These are phyloP conservation scores for Enteromius afrohamiltoni DNA, from an alignment of 2,797 vertebrate genomes.

Conservation along the genomic window DNA sequence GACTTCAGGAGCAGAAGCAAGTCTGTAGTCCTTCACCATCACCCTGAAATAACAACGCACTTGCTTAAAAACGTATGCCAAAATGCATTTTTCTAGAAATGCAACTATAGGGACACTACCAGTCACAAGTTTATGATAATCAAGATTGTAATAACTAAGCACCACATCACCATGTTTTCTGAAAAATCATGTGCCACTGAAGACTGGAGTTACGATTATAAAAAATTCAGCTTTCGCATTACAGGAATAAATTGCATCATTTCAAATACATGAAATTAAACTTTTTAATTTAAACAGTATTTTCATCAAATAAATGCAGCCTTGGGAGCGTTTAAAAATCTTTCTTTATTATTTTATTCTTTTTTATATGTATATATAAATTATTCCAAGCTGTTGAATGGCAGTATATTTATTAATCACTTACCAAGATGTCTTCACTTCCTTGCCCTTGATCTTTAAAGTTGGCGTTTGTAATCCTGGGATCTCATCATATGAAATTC, in stretches of 20 bases:
- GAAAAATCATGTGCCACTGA: neutral
- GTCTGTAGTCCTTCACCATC: slow-evolving; percentile 62
- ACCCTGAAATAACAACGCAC: slow-evolving; percentile 23
- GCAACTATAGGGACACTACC: neutral
- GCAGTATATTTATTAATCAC: neutral
- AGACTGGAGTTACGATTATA: neutral
- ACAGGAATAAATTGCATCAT: neutral
- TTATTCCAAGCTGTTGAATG: neutral
- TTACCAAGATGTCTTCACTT: slow-evolving; percentile 61
- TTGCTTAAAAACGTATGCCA: neutral
- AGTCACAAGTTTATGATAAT: neutral
- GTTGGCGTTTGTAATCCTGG: slow-evolving; percentile 35
- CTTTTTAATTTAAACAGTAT: neutral
- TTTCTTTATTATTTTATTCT: no score
- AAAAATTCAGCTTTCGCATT: neutral
- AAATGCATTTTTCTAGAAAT: neutral
- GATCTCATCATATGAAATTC: slow-evolving; percentile 60
- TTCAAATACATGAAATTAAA: neutral
- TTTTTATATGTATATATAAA: no score
- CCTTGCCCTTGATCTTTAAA: slow-evolving; percentile 63
- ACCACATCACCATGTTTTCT: neutral
- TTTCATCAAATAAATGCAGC: neutral
- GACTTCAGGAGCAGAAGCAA: neutral
- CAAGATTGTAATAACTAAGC: neutral
- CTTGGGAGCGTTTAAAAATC: neutral